phyloP scores from a whole-genome alignment of 2,888 invertebrate genomes.

The Dermolepida albohirtum region DNA sequence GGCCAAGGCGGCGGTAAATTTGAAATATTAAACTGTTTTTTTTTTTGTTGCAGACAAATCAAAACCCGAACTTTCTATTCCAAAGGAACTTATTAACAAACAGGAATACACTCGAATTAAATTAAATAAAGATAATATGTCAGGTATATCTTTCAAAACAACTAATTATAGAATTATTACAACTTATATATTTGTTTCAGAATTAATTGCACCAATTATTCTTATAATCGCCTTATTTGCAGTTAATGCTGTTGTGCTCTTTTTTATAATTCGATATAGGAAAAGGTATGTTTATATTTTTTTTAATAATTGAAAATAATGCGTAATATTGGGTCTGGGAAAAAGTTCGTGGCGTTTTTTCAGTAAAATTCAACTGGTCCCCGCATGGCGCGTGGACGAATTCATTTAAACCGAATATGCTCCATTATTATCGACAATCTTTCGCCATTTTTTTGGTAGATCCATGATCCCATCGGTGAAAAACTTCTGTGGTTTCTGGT shows the following conservation, averaged over 20 bases:
- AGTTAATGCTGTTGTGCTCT: conserved; percentile 79
- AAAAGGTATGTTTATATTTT: conserved; percentile 31
- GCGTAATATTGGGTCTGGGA: no score
- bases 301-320: no score
- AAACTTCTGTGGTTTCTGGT: no score
- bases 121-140: conserved; percentile 20
- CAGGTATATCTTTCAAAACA: background rate
- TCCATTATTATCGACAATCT: no score
- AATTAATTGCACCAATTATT: conserved; percentile 78
- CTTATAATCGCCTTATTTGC: conserved; percentile 78
- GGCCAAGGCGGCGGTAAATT: no score
- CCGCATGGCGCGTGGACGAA: no score
- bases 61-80: conserved; percentile 5
- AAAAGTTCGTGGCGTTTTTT: no score
- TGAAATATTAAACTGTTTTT: background rate
- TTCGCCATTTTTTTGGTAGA: no score
- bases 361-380: no score
- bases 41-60: conserved; percentile 22
- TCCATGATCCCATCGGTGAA: no score
- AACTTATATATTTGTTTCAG: conserved; percentile 65
- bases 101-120: conserved; percentile 8
- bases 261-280: conserved; percentile 71
- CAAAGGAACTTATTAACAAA: conserved; percentile 3
- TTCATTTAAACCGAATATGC: no score
- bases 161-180: no score